These are phyloP conservation scores for Gymnocheta viridis DNA, from an alignment of 2,888 invertebrate genomes.

Conservation along the genomic window DNA sequence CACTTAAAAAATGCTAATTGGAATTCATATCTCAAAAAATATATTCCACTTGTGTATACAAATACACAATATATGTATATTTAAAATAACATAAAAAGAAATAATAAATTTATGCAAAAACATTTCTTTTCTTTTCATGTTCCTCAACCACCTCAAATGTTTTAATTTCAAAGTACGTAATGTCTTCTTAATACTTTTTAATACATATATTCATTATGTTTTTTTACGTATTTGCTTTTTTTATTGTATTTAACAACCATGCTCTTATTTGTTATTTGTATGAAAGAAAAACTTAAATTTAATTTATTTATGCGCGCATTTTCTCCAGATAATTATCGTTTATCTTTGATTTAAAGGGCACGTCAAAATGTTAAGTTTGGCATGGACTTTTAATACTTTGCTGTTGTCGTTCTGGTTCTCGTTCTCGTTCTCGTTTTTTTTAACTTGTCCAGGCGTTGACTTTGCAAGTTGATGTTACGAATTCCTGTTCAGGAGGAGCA, in stretches of 20 bases:
- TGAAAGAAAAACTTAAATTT: slow-evolving; percentile 26
- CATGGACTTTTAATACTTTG: background rate
- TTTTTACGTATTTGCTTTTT: slow-evolving; percentile 18
- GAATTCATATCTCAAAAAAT: slow-evolving; percentile 18
- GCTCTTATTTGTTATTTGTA: slow-evolving; percentile 25
- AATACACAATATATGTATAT: slow-evolving; percentile 46
- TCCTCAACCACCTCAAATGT: slow-evolving; percentile 53
- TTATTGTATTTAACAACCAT: slow-evolving; percentile 22
- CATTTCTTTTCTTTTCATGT: slow-evolving; percentile 66
- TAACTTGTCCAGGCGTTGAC: slow-evolving; percentile 20
- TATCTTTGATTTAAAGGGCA: slow-evolving; percentile 80
- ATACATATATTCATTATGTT: slow-evolving; percentile 34
- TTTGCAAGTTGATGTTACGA: slow-evolving; percentile 33
- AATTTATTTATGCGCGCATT: slow-evolving; percentile 70
- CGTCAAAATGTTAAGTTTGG: slow-evolving; percentile 70
- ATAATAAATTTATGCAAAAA: slow-evolving; percentile 51
- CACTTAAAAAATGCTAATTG: slow-evolving; percentile 28
- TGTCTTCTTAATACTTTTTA: slow-evolving; percentile 55
- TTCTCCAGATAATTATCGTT: slow-evolving; percentile 80
- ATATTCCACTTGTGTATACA: background rate
- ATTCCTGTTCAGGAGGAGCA: background rate
- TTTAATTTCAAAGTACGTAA: slow-evolving; percentile 67
- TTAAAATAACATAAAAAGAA: slow-evolving; percentile 46
- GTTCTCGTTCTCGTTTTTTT: background rate
- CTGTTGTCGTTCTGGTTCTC: background rate